A percentile compares a stretch with the other conserved stretches of the same genome.
phyloP scores from a whole-genome alignment of 1,140 invertebrate genomes.

The Stenopsyche tienmushanensis region DNA sequence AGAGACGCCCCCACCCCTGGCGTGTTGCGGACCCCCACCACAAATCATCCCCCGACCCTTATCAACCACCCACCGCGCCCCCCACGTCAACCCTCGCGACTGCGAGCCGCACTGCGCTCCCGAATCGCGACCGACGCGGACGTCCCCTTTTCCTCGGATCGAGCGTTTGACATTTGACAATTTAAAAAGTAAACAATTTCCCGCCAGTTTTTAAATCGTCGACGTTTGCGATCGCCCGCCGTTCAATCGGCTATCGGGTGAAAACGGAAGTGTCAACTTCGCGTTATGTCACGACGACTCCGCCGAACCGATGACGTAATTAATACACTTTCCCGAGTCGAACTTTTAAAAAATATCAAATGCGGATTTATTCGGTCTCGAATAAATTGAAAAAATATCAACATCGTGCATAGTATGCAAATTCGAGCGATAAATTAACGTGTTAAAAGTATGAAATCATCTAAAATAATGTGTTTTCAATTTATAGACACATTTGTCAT shows the following conservation, averaged over 20 bases:
- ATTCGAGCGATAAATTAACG: too few species aligned
- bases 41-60: too few species aligned
- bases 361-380: too few species aligned
- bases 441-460: too few species aligned
- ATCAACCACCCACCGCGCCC: not conserved
- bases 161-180: not conserved
- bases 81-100: not conserved
- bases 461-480: too few species aligned
- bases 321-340: not conserved
- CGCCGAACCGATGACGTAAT: constrained; percentile 16
- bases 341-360: too few species aligned
- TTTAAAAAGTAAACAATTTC: not conserved
- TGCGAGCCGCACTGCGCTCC: not conserved
- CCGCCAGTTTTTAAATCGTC: not conserved
- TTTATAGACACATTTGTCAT: too few species aligned
- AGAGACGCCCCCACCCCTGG: not conserved
- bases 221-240: not conserved
- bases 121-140: not conserved
- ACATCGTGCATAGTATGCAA: too few species aligned
- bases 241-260: not conserved
- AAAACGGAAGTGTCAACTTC: not conserved
- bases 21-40: too few species aligned
- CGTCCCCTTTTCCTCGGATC: not conserved
- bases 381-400: too few species aligned
- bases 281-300: not conserved